Conservation (phyloP, 2,113 vertebrate genomes). For the Triplophysa siluroides region DNA sequence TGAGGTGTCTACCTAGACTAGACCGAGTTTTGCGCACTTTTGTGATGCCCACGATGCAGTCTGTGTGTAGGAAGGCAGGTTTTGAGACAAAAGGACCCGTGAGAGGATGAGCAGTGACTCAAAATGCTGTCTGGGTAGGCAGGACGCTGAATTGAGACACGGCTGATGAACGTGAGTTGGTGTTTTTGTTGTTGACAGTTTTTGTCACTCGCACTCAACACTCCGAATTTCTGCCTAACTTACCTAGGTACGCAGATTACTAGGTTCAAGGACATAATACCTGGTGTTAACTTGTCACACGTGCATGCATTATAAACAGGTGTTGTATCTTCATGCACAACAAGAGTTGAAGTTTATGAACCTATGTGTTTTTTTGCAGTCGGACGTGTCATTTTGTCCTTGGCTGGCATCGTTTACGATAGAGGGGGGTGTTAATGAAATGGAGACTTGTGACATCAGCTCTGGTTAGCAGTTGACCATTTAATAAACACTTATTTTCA, state of each 20-base stretch:
- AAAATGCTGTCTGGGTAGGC: neutral
- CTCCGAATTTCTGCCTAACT: neutral
- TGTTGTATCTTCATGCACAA: neutral
- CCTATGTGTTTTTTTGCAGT: neutral
- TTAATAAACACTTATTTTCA: no score
- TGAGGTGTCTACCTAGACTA: neutral
- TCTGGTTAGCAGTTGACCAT: no score
- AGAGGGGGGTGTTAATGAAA: no score
- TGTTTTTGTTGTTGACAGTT: neutral
- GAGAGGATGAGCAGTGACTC: neutral
- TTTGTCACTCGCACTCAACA: neutral
- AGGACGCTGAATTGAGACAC: neutral
- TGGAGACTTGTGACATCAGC: no score
- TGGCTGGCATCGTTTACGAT: no score
- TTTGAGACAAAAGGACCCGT: neutral
- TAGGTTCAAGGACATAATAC: neutral
- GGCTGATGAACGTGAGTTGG: slow-evolving; percentile 8
- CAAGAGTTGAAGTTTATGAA: no score
- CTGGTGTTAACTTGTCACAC: no score
- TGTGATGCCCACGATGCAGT: neutral
- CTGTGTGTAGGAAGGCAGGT: slow-evolving; percentile 1
- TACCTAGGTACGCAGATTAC: neutral
- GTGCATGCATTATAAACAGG: no score
- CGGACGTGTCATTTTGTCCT: neutral
- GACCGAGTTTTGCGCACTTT: neutral